phyloP scores from a whole-genome alignment of 37 sponge, comb jelly and placozoan genomes.

The Mnemiopsis leidyi region DNA sequence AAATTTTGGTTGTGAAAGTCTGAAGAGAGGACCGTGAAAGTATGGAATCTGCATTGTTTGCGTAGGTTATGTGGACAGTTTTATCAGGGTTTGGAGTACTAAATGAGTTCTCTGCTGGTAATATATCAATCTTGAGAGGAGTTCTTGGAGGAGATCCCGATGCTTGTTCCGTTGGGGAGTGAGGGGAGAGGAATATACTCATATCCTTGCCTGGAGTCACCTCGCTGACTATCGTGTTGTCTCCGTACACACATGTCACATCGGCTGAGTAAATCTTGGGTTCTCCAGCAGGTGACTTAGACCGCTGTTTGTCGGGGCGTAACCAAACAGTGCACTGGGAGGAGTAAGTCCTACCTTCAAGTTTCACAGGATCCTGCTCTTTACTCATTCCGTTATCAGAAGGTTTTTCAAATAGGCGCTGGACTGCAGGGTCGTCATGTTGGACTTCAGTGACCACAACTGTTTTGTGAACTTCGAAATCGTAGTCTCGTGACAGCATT shows the following conservation, averaged over 20 bases:
- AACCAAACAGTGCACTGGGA: slow-evolving; percentile 30
- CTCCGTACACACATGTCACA: slow-evolving; percentile 45
- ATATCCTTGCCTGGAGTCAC: neutral
- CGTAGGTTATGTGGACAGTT: neutral
- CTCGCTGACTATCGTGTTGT: slow-evolving; percentile 2
- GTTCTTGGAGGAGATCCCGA: neutral
- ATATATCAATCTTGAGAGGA: neutral
- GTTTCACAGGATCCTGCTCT: no score
- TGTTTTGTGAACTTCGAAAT: slow-evolving; percentile 43
- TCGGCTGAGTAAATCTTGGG: slow-evolving; percentile 11
- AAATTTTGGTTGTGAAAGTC: neutral
- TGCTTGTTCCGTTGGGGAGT: neutral
- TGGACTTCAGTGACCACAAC: slow-evolving; percentile 33
- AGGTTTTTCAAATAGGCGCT: neutral
- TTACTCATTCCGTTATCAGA: neutral
- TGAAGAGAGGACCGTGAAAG: neutral
- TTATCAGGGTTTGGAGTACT: neutral
- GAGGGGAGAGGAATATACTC: neutral
- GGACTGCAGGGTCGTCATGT: neutral
- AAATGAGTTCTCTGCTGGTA: neutral
- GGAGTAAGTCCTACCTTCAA: slow-evolving; percentile 25
- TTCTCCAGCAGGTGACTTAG: slow-evolving; percentile 7
- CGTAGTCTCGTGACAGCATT: neutral
- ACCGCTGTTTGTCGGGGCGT: neutral
- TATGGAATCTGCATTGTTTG: neutral